phyloP scores from a whole-genome alignment of 2,888 invertebrate genomes.

The Alcis repandata region DNA sequence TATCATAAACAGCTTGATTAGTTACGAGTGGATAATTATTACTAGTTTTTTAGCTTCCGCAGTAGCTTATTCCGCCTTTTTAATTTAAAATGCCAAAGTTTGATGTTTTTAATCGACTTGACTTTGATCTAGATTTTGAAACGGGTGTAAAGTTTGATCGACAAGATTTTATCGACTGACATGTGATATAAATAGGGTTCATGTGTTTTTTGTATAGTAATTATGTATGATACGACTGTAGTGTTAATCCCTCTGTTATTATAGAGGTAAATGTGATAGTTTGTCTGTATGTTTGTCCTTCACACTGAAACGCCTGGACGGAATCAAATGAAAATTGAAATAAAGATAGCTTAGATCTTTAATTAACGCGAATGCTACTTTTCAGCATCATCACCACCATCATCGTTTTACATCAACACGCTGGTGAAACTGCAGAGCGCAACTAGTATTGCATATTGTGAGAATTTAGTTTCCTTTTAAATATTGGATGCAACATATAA shows the following conservation, averaged over 20 bases:
- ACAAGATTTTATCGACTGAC: constrained; percentile 13
- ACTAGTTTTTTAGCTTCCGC: constrained; percentile 47
- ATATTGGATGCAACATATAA: not conserved
- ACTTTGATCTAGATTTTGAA: constrained; percentile 23
- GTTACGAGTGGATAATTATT: constrained; percentile 44
- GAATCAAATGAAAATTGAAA: too few relatives aligned
- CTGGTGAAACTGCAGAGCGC: not conserved
- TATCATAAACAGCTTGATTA: constrained; percentile 45
- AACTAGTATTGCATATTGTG: too few relatives aligned
- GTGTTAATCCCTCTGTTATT: not conserved
- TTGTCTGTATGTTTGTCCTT: too few relatives aligned
- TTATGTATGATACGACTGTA: not conserved
- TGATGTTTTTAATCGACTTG: constrained; percentile 20
- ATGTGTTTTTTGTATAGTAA: not conserved
- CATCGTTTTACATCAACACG: too few relatives aligned
- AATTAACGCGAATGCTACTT: too few relatives aligned
- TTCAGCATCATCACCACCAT: too few relatives aligned
- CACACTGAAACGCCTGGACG: too few relatives aligned
- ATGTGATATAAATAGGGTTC: constrained; percentile 1
- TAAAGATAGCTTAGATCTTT: too few relatives aligned
- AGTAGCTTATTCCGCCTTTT: constrained; percentile 49
- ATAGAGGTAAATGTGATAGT: too few relatives aligned
- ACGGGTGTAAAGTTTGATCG: constrained; percentile 1
- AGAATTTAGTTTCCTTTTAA: not conserved
- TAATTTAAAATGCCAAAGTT: constrained; percentile 35